Evolutionary conservation across 2,888 invertebrate species (phyloP).

Genomic region (Orchesella flavescens): DNA sequence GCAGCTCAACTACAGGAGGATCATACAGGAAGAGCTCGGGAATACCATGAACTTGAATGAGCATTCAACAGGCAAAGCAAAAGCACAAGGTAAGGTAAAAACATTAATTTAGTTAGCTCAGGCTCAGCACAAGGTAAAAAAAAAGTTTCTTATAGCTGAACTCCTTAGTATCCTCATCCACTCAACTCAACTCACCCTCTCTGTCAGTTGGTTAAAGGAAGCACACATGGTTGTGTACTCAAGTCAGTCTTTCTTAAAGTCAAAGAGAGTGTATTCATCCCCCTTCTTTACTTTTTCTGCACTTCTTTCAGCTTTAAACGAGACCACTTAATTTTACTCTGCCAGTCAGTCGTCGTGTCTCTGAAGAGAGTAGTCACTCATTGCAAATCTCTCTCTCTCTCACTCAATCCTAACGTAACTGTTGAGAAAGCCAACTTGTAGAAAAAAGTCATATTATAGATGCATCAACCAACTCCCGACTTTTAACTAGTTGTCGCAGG

Average conservation of each 20-base stretch:
- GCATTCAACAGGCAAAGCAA: slow-evolving; percentile 47
- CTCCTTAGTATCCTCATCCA: background rate
- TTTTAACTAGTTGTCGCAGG: background rate
- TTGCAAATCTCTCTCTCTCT: slow-evolving; percentile 14
- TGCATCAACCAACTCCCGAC: background rate
- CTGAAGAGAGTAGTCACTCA: slow-evolving; percentile 55
- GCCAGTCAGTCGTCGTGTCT: slow-evolving; percentile 62
- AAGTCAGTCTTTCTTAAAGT: background rate
- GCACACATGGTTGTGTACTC: background rate
- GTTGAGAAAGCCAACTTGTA: slow-evolving; percentile 5
- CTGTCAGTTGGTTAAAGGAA: background rate
- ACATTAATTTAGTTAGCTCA: slow-evolving; percentile 34
- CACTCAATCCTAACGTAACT: background rate
- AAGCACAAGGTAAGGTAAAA: background rate
- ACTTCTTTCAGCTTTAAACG: slow-evolving; percentile 57
- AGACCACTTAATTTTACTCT: slow-evolving; percentile 58
- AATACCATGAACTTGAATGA: background rate
- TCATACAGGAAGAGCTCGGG: background rate
- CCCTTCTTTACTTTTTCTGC: slow-evolving; percentile 51
- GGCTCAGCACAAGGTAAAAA: no score
- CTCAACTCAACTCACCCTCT: background rate
- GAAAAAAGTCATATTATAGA: background rate
- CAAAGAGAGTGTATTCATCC: slow-evolving; percentile 48
- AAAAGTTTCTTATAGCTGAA: background rate
- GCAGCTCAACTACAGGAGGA: background rate